phyloP scores from a whole-genome alignment of 2,797 vertebrate species.

The Parauchenoglanis ngamensis region DNA sequence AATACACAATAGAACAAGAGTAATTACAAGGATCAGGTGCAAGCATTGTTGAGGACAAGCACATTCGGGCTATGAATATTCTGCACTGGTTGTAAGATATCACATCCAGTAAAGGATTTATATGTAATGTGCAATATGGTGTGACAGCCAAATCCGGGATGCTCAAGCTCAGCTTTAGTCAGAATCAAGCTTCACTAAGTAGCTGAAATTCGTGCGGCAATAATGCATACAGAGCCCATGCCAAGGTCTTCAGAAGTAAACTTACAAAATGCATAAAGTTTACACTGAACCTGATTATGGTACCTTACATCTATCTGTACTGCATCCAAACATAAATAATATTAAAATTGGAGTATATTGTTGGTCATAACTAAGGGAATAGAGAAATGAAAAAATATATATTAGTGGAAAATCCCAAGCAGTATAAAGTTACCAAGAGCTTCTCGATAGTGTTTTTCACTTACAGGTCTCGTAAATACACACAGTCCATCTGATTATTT shows the following conservation, averaged over 20 bases:
- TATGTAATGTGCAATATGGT: constrained; percentile 16
- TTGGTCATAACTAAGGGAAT: background rate
- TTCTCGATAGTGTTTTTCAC: background rate
- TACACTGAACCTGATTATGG: background rate
- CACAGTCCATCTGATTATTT: background rate
- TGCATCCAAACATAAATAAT: background rate
- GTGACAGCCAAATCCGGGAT: constrained; percentile 20
- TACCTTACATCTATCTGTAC: background rate
- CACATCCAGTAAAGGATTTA: constrained; percentile 15
- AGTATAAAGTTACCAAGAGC: background rate
- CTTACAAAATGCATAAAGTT: background rate
- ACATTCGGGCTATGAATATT: constrained; percentile 16
- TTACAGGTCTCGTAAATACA: background rate
- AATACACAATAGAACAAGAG: background rate
- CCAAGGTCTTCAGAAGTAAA: constrained; percentile 1
- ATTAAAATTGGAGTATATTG: background rate
- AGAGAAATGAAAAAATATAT: background rate
- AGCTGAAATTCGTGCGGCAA: background rate
- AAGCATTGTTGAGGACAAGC: constrained; percentile 12
- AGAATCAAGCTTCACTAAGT: constrained; percentile 5
- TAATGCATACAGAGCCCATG: background rate
- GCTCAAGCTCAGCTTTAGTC: constrained; percentile 10
- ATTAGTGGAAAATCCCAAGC: background rate
- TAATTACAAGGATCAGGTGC: background rate
- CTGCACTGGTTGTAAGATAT: constrained; percentile 2